phyloP scores from a whole-genome alignment of 2,797 vertebrate genomes.

The Labeo calbasu region DNA sequence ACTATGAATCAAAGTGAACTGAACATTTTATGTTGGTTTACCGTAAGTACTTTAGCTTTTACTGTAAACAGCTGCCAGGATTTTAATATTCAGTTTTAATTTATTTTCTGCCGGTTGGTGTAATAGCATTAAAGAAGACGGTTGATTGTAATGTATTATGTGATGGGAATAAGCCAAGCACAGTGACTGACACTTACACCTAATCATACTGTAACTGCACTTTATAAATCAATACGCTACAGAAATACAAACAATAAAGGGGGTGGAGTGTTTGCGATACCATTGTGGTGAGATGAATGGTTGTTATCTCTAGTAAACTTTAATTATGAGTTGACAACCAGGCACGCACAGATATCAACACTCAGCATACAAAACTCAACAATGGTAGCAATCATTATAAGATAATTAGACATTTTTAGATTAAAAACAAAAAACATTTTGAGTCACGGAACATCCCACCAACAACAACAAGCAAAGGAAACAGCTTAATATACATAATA shows the following conservation, averaged over 20 bases:
- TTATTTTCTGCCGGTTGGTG: background rate
- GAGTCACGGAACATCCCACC: background rate
- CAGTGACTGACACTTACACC: background rate
- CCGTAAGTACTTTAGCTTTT: background rate
- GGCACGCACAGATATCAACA: background rate
- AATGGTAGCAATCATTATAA: constrained; percentile 4
- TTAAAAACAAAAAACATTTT: background rate
- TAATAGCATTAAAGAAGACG: background rate
- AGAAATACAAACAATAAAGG: constrained; percentile 19
- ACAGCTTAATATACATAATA: background rate
- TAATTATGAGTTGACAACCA: constrained; percentile 36
- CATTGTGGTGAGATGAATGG: constrained; percentile 10
- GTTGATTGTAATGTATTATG: background rate
- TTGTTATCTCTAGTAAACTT: constrained; percentile 7
- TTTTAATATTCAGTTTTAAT: background rate
- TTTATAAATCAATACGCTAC: background rate
- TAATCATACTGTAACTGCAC: background rate
- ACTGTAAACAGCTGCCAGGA: background rate
- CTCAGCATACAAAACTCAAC: constrained; percentile 6
- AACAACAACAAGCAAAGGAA: background rate
- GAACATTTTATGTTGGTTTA: background rate
- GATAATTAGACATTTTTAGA: constrained; percentile 17
- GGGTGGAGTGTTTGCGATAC: constrained; percentile 20
- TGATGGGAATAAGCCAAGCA: background rate
- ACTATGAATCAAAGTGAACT: background rate